phyloP scores from a whole-genome alignment of 1,140 invertebrate genomes.

The Drosophila bipectinata region DNA sequence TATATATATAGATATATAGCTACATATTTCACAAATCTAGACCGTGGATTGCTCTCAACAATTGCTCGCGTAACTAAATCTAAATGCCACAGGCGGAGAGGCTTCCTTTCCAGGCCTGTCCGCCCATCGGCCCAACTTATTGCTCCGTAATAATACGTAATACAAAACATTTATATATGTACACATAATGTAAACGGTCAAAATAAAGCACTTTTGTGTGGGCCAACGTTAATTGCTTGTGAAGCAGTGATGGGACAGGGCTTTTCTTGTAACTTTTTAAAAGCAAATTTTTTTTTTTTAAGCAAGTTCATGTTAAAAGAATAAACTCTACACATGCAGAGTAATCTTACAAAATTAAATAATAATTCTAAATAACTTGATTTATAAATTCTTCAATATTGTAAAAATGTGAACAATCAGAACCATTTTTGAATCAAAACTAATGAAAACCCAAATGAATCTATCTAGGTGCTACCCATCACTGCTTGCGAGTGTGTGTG shows the following conservation, averaged over 20 bases:
- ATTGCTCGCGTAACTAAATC: conserved; percentile 68
- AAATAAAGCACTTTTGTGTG: conserved; percentile 54
- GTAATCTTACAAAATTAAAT: too few species aligned
- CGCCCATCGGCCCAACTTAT: conserved; percentile 33
- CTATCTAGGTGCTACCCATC: conserved; percentile 6
- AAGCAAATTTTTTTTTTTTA: too few species aligned
- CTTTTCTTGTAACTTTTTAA: neutral
- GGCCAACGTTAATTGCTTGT: conserved; percentile 35
- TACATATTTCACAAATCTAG: conserved; percentile 37
- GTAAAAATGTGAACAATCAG: too few species aligned
- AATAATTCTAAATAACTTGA: too few species aligned
- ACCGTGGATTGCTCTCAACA: conserved; percentile 40
- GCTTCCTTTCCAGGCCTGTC: conserved; percentile 9
- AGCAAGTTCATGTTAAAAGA: too few species aligned
- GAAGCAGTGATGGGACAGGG: neutral
- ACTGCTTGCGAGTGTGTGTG: conserved; percentile 31
- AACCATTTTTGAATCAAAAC: too few species aligned
- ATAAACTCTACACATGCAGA: too few species aligned
- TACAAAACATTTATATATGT: conserved; percentile 47
- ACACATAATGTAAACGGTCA: conserved; percentile 44
- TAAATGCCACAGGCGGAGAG: conserved; percentile 37
- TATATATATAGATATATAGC: conserved; percentile 17
- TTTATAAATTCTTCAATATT: too few species aligned
- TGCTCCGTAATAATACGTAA: conserved; percentile 28
- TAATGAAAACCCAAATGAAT: too few species aligned